Percentiles rank a stretch among this genome's conserved stretches.
Conservation (phyloP, 2,797 vertebrate species). For the Mormyrus hasselquistii region DNA sequence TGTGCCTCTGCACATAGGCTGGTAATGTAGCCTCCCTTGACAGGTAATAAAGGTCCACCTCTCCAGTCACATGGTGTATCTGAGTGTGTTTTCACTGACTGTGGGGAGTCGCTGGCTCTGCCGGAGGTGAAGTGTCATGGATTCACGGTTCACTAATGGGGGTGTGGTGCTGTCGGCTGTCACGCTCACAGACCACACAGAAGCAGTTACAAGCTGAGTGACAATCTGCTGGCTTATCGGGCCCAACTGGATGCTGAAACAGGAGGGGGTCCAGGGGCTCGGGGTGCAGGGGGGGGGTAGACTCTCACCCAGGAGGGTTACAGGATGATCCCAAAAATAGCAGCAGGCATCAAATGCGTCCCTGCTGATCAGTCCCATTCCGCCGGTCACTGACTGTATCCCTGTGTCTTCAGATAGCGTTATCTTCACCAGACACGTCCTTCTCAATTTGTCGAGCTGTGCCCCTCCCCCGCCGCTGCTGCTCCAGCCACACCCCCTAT, state of each 20-base stretch:
- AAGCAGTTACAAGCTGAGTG: slow-evolving; percentile 17
- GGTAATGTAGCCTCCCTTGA: background rate
- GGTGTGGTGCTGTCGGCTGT: background rate
- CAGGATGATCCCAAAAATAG: slow-evolving; percentile 59
- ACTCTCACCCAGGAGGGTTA: slow-evolving; percentile 30
- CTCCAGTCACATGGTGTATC: background rate
- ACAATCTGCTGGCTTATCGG: slow-evolving; percentile 65
- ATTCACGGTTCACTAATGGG: background rate
- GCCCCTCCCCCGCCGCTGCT: slow-evolving; percentile 4
- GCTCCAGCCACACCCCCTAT: slow-evolving; percentile 26
- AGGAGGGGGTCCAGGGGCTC: slow-evolving; percentile 31
- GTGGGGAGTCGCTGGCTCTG: background rate
- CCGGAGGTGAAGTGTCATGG: background rate
- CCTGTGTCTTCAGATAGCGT: slow-evolving; percentile 84
- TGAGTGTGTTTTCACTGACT: background rate
- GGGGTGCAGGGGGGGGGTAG: slow-evolving; percentile 32
- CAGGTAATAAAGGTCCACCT: background rate
- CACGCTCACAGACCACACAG: background rate
- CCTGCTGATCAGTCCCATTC: slow-evolving; percentile 59
- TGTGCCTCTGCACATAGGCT: background rate
- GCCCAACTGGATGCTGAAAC: slow-evolving; percentile 42
- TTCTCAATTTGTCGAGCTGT: slow-evolving; percentile 80
- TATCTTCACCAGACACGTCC: slow-evolving; percentile 94
- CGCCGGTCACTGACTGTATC: slow-evolving; percentile 63
- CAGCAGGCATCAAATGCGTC: slow-evolving; percentile 52